Conservation (phyloP, 2,797 vertebrate genomes). For the Vireo griseus region DNA sequence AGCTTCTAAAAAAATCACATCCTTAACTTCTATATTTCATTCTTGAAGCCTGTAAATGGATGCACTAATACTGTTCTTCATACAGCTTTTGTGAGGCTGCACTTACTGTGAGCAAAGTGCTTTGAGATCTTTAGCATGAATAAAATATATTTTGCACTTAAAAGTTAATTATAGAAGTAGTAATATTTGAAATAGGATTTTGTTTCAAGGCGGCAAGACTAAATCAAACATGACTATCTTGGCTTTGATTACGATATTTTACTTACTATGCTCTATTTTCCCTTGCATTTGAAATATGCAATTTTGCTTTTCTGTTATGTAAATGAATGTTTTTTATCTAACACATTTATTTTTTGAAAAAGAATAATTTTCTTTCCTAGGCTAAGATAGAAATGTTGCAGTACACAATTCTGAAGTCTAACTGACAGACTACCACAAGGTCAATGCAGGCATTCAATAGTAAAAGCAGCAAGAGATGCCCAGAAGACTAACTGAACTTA, state of each 20-base stretch:
- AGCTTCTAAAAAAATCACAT: neutral
- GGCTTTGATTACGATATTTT: constrained; percentile 50
- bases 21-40: neutral
- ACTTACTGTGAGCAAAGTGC: constrained; percentile 7
- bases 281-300: constrained; percentile 23
- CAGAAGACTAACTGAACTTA: neutral
- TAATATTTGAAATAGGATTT: constrained; percentile 47
- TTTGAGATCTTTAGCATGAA: constrained; percentile 38
- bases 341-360: constrained; percentile 35
- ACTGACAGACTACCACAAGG: neutral
- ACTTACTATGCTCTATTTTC: constrained; percentile 38
- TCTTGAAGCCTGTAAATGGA: neutral
- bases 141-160: constrained; percentile 54
- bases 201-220: constrained; percentile 35
- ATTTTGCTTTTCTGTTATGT: constrained; percentile 52
- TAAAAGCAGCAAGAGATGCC: neutral
- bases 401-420: neutral
- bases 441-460: neutral
- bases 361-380: neutral
- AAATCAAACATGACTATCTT: constrained; percentile 58
- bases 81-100: neutral
- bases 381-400: neutral
- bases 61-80: neutral
- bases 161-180: constrained; percentile 39
- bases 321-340: constrained; percentile 48